Base-by-base conservation (phyloP, 2,113 vertebrate species). In the Lagenorhynchus albirostris region DNA sequence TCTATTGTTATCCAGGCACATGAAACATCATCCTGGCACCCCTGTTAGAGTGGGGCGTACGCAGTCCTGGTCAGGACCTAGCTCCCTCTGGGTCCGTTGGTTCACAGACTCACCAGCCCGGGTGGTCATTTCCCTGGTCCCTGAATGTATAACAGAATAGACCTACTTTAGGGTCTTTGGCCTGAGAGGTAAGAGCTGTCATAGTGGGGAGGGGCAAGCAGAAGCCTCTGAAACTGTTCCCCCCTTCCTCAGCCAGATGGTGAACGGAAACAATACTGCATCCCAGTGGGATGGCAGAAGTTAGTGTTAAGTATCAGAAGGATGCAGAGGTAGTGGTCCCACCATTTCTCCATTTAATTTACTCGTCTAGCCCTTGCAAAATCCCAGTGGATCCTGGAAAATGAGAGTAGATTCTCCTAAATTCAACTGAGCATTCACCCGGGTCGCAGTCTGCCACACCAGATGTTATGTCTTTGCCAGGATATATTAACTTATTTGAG, bases 181-280 rank as follows among this genome's bases (percentile, higher is more conserved):
- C 31, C 36, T 76, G 23, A 18, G 47, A 31, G 44, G n/a, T 6
- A 15, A 81, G 94, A 44, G 23, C 15, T 87, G 11, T 55, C 8
- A 15, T 1, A 23, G 23, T 12, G 3, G 44, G 23, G 55, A 73
- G 12, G 17, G 44, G 7, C 18, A 26, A 36, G 3, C 23, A 36
- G 53, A 70, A 95, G 11, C 33, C 41, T 84, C 20, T 38, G 33
- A 62, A 79, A 62, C 26, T 15, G 4, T 7, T 5, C 9, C 20
- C 47, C 11, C 13, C 29, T 47, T 1, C 29, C 10, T 85, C 26
- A n/a, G 80, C 41, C 33, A 63, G 26, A 21, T 12, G 3, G 15
- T 6, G 33, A 53, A 17, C n/a, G n/a, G 33, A 20, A 68, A 38
- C 50, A 41, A 4, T 31, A n/a, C 29, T 1, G 0, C 1, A 6